Conservation (phyloP, 1,140 invertebrate genomes). For the Tribolium castaneum region DNA sequence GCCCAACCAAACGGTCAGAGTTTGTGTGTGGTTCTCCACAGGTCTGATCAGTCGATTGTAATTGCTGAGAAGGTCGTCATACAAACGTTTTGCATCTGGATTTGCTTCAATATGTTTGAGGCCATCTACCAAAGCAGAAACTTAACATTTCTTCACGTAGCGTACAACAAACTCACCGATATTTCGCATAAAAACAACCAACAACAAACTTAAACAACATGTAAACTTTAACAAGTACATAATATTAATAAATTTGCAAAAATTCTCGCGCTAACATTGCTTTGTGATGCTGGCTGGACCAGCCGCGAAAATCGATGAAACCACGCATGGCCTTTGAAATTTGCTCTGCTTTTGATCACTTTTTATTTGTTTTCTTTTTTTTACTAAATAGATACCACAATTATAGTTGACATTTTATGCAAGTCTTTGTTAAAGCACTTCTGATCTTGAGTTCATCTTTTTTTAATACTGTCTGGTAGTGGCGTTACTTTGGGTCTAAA, state of each 20-base stretch:
- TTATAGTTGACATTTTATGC: too few species aligned
- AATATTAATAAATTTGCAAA: background rate
- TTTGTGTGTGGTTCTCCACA: constrained; percentile 93
- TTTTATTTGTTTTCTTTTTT: too few species aligned
- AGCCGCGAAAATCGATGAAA: constrained; percentile 5
- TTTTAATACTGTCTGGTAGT: too few species aligned
- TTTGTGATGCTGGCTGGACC: constrained; percentile 11
- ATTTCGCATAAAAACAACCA: constrained; percentile 8
- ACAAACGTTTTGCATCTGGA: constrained; percentile 90
- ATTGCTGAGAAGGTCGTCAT: constrained; percentile 92
- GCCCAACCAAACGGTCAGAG: constrained; percentile 90
- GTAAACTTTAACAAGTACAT: constrained; percentile 25
- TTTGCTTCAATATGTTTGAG: constrained; percentile 79
- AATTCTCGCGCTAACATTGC: background rate
- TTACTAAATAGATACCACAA: too few species aligned
- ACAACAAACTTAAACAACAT: constrained; percentile 26
- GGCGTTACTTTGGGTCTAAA: too few species aligned
- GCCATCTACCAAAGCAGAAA: constrained; percentile 57
- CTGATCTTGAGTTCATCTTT: too few species aligned
- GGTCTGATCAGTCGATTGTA: constrained; percentile 97
- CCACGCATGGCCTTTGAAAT: too few species aligned
- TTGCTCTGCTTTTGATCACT: too few species aligned
- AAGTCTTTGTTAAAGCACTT: too few species aligned
- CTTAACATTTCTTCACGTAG: background rate
- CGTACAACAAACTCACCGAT: background rate